Evolutionary conservation across 2,113 vertebrate genomes (phyloP).

Genomic region (Sturnus vulgaris): DNA sequence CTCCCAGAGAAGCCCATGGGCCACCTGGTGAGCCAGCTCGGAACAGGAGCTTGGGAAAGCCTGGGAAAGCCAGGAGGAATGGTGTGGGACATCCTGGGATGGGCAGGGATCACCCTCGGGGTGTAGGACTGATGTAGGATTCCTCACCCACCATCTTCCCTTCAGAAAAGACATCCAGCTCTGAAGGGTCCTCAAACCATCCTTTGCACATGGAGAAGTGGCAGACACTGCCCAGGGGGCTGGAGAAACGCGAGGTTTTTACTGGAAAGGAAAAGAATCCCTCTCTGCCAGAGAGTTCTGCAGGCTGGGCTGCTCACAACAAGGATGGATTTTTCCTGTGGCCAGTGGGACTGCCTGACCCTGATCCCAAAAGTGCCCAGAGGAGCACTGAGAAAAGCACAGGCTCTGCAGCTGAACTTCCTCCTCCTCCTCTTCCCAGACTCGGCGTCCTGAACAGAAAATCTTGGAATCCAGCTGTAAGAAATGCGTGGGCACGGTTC

Average conservation of each 20-base stretch:
- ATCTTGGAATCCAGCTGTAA: not conserved
- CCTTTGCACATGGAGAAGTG: not conserved
- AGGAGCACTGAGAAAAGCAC: not conserved
- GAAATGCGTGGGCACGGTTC: accelerated
- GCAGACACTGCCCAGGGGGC: not conserved
- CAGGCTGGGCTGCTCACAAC: not conserved
- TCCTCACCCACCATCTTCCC: not conserved
- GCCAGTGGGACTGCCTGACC: not conserved
- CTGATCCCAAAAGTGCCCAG: not conserved
- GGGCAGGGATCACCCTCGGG: not conserved
- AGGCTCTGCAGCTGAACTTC: not conserved
- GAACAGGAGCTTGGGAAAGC: not conserved
- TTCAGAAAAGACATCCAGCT: not conserved
- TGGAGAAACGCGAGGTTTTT: not conserved
- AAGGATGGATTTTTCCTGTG: not conserved
- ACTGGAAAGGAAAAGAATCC: not conserved
- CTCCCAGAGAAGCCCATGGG: not conserved
- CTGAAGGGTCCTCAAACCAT: not conserved
- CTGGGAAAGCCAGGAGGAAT: not conserved
- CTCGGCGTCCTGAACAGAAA: not conserved
- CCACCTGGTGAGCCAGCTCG: not conserved
- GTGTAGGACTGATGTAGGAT: too few species aligned
- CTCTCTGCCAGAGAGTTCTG: not conserved
- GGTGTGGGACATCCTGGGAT: not conserved
- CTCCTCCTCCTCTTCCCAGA: not conserved